Conservation (phyloP, 2,797 vertebrate genomes). For the Argyrosomus regius region DNA sequence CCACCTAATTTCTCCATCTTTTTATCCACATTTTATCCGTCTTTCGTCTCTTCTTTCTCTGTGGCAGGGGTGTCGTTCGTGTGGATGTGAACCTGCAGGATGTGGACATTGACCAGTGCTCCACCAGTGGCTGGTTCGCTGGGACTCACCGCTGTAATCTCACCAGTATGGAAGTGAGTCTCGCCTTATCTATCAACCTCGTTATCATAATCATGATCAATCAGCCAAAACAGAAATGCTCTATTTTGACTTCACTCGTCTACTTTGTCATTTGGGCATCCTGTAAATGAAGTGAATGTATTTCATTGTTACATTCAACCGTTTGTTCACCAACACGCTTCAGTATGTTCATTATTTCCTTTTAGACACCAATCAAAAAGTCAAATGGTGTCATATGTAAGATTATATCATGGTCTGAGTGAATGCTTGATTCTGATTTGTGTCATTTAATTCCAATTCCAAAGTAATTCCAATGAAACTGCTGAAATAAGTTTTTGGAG, state of each 20-base stretch:
- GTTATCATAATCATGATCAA: neutral
- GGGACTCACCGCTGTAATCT: conserved; percentile 97
- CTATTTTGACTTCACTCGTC: neutral
- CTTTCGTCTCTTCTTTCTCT: neutral
- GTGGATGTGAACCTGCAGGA: conserved; percentile 97
- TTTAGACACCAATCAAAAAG: neutral
- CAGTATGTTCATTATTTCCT: neutral
- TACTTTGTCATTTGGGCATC: neutral
- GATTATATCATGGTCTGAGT: too few species aligned
- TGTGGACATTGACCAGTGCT: conserved; percentile 98
- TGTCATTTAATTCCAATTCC: too few species aligned
- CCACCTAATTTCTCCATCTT: neutral
- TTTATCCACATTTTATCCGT: neutral
- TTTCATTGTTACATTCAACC: neutral
- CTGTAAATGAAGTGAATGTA: neutral
- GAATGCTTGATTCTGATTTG: too few species aligned
- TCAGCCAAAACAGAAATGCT: neutral
- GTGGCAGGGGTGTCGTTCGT: conserved; percentile 91
- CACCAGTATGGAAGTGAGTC: conserved; percentile 94
- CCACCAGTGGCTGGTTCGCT: conserved; percentile 96
- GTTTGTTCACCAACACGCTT: neutral
- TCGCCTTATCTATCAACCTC: neutral
- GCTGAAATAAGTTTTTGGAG: too few species aligned
- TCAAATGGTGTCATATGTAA: too few species aligned
- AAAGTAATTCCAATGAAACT: too few species aligned